These are phyloP conservation scores for Pseudomyrmex sp. DNA, from an alignment of 1,140 invertebrate species.

Conservation along the genomic window DNA sequence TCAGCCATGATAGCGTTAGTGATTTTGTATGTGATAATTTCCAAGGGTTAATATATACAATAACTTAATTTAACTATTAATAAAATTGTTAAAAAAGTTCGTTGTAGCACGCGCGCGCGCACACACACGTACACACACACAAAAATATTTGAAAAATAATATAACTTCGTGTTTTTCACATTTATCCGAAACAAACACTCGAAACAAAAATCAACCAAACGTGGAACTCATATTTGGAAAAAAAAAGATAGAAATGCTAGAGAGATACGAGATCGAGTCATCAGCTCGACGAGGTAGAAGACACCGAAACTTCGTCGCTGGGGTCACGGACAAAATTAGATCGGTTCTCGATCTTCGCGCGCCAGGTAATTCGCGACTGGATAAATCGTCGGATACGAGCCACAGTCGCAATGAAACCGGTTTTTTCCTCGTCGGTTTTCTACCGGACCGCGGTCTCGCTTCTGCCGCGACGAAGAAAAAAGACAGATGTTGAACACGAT, in stretches of 20 bases:
- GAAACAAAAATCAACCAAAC: slow-evolving; percentile 19
- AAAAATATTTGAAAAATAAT: slow-evolving; percentile 8
- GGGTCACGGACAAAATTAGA: slow-evolving; percentile 50
- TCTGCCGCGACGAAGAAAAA: neutral
- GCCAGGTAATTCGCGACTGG: slow-evolving; percentile 47
- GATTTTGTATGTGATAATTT: too few species aligned
- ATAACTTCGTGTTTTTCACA: neutral
- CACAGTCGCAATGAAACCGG: slow-evolving; percentile 27
- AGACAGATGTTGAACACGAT: slow-evolving; percentile 52
- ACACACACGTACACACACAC: too few species aligned
- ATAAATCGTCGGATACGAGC: slow-evolving; percentile 37
- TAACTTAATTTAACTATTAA: neutral
- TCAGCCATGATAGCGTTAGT: too few species aligned
- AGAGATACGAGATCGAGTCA: slow-evolving; percentile 51
- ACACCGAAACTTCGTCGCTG: slow-evolving; percentile 4
- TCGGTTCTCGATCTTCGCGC: slow-evolving; percentile 31
- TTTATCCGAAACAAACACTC: neutral
- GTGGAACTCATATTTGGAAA: neutral
- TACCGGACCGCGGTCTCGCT: slow-evolving; percentile 18
- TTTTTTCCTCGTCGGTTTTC: neutral
- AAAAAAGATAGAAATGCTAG: slow-evolving; percentile 32
- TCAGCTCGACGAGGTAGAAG: slow-evolving; percentile 30
- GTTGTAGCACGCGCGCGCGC: too few species aligned
- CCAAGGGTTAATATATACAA: neutral
- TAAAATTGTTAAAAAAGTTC: neutral